Conservation (phyloP, 2,888 invertebrate genomes). For the Eilema caniola region DNA sequence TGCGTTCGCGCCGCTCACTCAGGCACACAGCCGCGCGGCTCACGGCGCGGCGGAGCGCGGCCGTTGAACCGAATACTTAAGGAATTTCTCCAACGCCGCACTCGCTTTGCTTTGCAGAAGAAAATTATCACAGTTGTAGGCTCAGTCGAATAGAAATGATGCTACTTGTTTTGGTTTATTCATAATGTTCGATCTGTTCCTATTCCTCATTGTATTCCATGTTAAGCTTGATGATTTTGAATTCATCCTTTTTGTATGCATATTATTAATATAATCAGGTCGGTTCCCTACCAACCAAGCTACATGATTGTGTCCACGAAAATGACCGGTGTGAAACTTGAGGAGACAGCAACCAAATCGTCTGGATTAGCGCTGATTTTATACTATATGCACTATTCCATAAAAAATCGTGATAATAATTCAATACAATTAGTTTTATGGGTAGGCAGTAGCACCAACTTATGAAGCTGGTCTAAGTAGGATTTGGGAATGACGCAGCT, state of each 20-base stretch:
- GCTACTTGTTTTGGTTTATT: constrained; percentile 13
- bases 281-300: neutral
- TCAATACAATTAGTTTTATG: no score
- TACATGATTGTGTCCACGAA: neutral
- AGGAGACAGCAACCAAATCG: neutral
- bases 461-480: constrained; percentile 7
- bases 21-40: constrained; percentile 72
- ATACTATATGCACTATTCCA: neutral
- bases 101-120: constrained; percentile 75
- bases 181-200: constrained; percentile 12
- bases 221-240: neutral
- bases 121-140: constrained; percentile 71
- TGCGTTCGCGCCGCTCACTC: constrained; percentile 74
- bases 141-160: constrained; percentile 44
- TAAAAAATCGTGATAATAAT: neutral
- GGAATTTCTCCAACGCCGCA: constrained; percentile 83
- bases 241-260: neutral
- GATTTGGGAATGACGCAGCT: constrained; percentile 40
- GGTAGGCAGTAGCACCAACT: neutral
- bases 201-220: neutral
- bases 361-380: neutral
- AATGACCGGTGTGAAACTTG: no score
- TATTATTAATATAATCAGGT: neutral
- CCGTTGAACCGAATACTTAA: constrained; percentile 85
- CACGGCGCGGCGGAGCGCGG: constrained; percentile 79